These are phyloP conservation scores for Calameuta idolon DNA, from an alignment of 2,888 invertebrate species.

Conservation along the genomic window DNA sequence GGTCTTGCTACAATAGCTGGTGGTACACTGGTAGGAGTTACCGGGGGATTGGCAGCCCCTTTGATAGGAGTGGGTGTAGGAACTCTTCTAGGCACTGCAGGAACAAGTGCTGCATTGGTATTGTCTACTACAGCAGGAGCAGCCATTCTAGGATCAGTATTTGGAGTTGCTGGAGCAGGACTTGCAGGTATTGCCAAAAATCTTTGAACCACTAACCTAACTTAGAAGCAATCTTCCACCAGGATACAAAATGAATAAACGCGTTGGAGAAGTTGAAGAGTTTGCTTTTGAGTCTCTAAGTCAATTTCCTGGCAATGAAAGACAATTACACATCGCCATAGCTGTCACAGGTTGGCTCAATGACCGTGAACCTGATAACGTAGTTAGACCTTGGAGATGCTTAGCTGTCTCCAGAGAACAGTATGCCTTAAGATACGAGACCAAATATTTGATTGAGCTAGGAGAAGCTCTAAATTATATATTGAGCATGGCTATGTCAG, in stretches of 20 bases:
- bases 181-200: constrained; percentile 67
- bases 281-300: constrained; percentile 73
- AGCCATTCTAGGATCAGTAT: constrained; percentile 72
- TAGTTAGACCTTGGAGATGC: constrained; percentile 71
- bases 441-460: constrained; percentile 71
- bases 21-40: constrained; percentile 74
- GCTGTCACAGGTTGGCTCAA: constrained; percentile 76
- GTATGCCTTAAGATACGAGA: constrained; percentile 75
- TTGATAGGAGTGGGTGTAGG: constrained; percentile 71
- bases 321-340: constrained; percentile 72
- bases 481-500: constrained; percentile 70
- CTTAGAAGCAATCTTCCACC: constrained; percentile 14
- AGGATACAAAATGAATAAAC: constrained; percentile 78
- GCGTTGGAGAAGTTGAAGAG: constrained; percentile 77
- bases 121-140: constrained; percentile 70
- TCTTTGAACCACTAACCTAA: background rate
- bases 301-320: constrained; percentile 46
- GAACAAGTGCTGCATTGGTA: constrained; percentile 62
- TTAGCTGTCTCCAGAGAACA: constrained; percentile 73
- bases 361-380: constrained; percentile 66
- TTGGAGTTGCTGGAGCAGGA: constrained; percentile 78
- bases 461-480: constrained; percentile 75
- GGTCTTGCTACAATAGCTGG: constrained; percentile 76
- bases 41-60: constrained; percentile 77
- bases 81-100: constrained; percentile 65